Base-by-base conservation (phyloP, 2,797 vertebrate genomes). In the Ctenochaetus hawaiiensis region DNA sequence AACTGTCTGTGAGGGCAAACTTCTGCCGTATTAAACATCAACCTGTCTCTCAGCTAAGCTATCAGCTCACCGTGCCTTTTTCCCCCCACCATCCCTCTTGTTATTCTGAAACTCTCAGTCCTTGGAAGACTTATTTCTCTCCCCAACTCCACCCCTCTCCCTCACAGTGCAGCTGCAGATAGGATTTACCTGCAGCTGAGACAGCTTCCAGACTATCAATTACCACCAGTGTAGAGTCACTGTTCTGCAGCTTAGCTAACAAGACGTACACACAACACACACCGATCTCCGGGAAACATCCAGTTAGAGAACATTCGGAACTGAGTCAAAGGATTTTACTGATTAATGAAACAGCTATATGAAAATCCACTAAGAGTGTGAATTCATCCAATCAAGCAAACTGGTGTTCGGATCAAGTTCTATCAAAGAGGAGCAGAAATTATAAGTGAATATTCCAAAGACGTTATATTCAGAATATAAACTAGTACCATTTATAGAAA, bases 141-240 rank as follows among this genome's bases (percentile, higher is more conserved):
- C 69, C 23, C 39, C 61, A 70, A 41, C 72, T 64, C 70, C 72
- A 63, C 65, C 77, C 62, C 43, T 60, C 80, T 66, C 45, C 72
- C 78, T 89, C 81, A 75, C 78, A 84, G 68, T 87, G 80, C 89
- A 92, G 84, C 93, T 91, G 67, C 90, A 91, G 89, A 90, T 92
- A 87, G 47, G 88, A 91, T 95, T 91, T 93, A 96, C 94, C 94
- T 96, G 94, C 90, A 91, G 89, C 72, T 80, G 83, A 94, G 88
- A 93, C 90, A 91, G 89, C 89, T 93, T 93, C 91, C 93, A 95
- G 87, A 90, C 91, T 94, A 94, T 95, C 94, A 92, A 93, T 95
- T 95, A 94, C 92, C 79, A 88, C 83, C 88, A 84, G 84, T 87
- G 93, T 92, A 83, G 79, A 95, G 91, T 86, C 87, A 83, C 82